These are phyloP conservation scores for Panthera tigris DNA, from an alignment of 2,113 vertebrate species.

Conservation along the genomic window DNA sequence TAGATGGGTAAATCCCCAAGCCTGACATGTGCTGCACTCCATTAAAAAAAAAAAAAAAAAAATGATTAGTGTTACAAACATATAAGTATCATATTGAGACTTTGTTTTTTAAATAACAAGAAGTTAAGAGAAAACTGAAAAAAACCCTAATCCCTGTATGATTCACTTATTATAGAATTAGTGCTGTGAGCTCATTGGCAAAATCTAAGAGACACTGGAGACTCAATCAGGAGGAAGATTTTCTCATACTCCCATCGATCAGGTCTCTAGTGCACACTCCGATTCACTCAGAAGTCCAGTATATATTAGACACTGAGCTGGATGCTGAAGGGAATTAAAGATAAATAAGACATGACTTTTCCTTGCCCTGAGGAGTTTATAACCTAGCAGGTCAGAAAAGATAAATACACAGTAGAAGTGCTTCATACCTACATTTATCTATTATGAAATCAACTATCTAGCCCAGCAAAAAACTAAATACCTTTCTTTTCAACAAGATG, in stretches of 20 bases:
- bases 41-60: not conserved
- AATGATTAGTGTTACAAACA: not conserved
- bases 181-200: not conserved
- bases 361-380: not conserved
- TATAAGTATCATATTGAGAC: not conserved
- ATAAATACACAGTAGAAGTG: not conserved
- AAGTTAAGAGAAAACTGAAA: not conserved
- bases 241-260: not conserved
- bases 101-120: not conserved
- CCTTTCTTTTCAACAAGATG: not conserved
- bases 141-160: not conserved
- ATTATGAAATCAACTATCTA: not conserved
- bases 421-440: not conserved
- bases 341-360: not conserved
- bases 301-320: not conserved
- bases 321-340: not conserved
- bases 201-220: not conserved
- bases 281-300: not conserved
- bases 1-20: not conserved
- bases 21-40: rapidly evolving
- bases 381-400: not conserved
- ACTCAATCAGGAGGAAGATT: not conserved
- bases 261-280: not conserved
- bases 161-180: not conserved
- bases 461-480: not conserved